phyloP scores from a whole-genome alignment of 2,888 invertebrate species.

The Zygaena filipendulae region DNA sequence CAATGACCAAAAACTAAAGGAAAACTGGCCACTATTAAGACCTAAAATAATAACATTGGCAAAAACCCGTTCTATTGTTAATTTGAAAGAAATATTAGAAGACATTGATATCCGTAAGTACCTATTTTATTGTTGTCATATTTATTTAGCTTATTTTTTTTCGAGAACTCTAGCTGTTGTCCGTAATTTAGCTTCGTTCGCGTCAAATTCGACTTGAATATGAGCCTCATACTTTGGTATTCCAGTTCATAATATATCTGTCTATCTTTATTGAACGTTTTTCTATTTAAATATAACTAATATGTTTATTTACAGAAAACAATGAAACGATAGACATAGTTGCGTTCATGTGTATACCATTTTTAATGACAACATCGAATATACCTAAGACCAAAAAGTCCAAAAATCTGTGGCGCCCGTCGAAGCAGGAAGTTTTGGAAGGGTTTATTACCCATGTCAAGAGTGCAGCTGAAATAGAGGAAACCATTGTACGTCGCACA shows the following conservation, averaged over 20 bases:
- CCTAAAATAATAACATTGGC: background rate
- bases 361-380: background rate
- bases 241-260: background rate
- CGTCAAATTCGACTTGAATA: background rate
- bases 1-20: background rate
- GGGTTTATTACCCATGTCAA: background rate
- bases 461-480: background rate
- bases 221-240: background rate
- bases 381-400: background rate
- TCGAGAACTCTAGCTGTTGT: too few relatives aligned
- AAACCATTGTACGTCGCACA: background rate
- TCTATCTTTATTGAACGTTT: background rate
- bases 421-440: background rate
- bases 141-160: background rate
- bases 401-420: background rate
- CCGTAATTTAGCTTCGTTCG: too few relatives aligned
- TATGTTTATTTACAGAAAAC: background rate
- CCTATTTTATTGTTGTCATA: background rate
- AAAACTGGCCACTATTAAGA: background rate
- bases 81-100: background rate
- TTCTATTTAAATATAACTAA: background rate
- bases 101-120: background rate
- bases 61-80: background rate
- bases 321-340: background rate
- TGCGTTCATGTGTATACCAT: background rate